Evolutionary conservation across 53 echinoderm and acorn worm genomes (phyloP).

Genomic region (Patiria pectinifera): DNA sequence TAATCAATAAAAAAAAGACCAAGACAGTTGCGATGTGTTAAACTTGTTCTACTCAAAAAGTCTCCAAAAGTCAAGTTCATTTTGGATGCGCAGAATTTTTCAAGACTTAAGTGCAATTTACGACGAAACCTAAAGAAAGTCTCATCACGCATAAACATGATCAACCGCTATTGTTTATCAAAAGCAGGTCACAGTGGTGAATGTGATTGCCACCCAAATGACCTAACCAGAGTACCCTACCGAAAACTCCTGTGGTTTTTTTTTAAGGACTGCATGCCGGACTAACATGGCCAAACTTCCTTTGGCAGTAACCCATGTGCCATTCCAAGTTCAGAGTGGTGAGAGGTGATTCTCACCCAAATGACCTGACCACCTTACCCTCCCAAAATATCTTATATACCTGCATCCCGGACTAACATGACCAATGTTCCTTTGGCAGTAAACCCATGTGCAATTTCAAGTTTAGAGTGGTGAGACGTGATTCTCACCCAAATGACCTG

Average conservation of each 20-base stretch:
- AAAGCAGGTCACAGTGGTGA: background rate
- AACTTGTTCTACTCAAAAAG: background rate
- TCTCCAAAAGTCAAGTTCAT: background rate
- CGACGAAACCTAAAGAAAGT: background rate
- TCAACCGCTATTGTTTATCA: background rate
- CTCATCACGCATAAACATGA: background rate
- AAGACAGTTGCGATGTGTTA: background rate
- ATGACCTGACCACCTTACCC: background rate
- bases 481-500: background rate
- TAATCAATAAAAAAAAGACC: background rate
- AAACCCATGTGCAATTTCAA: too few relatives aligned
- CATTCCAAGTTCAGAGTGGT: background rate
- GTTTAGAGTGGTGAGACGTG: background rate
- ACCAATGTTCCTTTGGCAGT: too few relatives aligned
- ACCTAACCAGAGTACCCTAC: background rate
- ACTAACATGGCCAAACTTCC: too few relatives aligned
- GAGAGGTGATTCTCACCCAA: background rate
- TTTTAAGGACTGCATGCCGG: too few relatives aligned
- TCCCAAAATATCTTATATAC: too few relatives aligned
- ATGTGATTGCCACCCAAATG: background rate
- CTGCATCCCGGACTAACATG: background rate
- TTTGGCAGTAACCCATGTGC: too few relatives aligned
- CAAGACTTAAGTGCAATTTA: background rate
- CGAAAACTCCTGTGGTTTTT: background rate
- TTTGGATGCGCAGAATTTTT: too few relatives aligned